These are phyloP conservation scores for Thymallus thymallus DNA, from an alignment of 2,113 vertebrate genomes.

Conservation along the genomic window DNA sequence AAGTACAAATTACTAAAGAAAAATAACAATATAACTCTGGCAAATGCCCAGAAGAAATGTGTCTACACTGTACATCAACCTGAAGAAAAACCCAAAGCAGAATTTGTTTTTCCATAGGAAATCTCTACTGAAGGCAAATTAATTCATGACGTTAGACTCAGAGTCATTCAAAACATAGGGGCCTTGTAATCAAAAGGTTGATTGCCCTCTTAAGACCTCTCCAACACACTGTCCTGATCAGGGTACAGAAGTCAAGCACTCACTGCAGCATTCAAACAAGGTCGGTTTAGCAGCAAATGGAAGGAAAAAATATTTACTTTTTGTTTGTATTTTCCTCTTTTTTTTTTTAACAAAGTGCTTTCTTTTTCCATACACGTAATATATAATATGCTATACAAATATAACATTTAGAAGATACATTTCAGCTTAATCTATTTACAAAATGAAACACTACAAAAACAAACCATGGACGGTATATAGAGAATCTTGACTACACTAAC, in stretches of 20 bases:
- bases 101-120: slow-evolving; percentile 84
- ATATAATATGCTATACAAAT: slow-evolving; percentile 89
- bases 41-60: slow-evolving; percentile 69
- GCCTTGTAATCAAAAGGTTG: slow-evolving; percentile 67
- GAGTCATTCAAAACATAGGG: no score
- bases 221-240: slow-evolving; percentile 84
- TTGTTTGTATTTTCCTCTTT: slow-evolving; percentile 63
- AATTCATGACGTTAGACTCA: slow-evolving; percentile 60
- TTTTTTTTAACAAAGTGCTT: slow-evolving; percentile 96
- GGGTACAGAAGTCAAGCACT: slow-evolving; percentile 84
- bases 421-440: slow-evolving; percentile 75
- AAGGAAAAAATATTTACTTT: slow-evolving; percentile 82
- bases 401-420: slow-evolving; percentile 86
- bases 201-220: slow-evolving; percentile 53
- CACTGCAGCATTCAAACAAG: slow-evolving; percentile 98
- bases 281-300: slow-evolving; percentile 99
- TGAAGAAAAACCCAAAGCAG: slow-evolving; percentile 81
- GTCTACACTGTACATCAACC: slow-evolving; percentile 82
- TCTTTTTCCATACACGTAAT: slow-evolving; percentile 92
- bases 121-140: slow-evolving; percentile 82
- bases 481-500: slow-evolving; percentile 61
- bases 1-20: slow-evolving; percentile 76
- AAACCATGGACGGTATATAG: slow-evolving; percentile 65
- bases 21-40: slow-evolving; percentile 75
- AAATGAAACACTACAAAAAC: slow-evolving; percentile 64